Conservation (phyloP, 2,113 vertebrate genomes). For the Pteruthius melanotis region DNA sequence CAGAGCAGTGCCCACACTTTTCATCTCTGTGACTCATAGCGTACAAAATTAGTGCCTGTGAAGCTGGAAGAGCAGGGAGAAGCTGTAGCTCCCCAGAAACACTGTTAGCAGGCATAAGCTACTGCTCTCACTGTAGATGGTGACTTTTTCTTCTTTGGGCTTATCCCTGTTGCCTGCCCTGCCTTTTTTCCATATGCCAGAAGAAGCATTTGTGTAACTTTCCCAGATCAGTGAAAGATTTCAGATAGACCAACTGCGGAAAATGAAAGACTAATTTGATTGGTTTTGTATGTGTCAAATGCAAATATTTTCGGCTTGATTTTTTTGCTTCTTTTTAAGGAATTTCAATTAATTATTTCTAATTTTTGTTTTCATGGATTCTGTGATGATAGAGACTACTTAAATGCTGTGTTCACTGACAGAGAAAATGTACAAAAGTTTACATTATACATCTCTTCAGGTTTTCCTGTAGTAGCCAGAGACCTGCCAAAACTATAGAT, state of each 20-base stretch:
- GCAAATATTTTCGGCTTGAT: not conserved
- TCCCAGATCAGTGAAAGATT: not conserved
- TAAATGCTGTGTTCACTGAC: not conserved
- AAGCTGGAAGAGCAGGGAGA: not conserved
- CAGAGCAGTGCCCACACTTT: slow-evolving; percentile 41
- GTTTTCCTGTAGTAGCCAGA: not conserved
- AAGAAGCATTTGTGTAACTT: not conserved
- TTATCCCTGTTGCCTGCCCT: not conserved
- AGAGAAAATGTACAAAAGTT: not conserved
- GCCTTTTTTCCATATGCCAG: not conserved
- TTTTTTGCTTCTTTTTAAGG: not conserved
- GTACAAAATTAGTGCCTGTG: slow-evolving; percentile 13
- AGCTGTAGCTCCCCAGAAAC: slow-evolving; percentile 15
- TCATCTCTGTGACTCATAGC: slow-evolving; percentile 35
- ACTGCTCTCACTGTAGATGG: not conserved
- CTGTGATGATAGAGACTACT: not conserved
- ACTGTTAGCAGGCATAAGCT: not conserved
- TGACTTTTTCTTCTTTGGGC: slow-evolving; percentile 2
- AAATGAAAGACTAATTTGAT: not conserved
- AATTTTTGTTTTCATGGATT: not conserved
- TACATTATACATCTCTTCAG: not conserved
- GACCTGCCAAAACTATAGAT: not conserved
- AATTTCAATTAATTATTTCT: not conserved
- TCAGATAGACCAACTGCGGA: not conserved
- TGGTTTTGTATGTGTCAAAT: not conserved